A percentile compares a stretch with the other conserved stretches of the same genome.
Evolutionary conservation across 1,140 invertebrate species (phyloP).

Genomic region (Diabrotica undecimpunctata): DNA sequence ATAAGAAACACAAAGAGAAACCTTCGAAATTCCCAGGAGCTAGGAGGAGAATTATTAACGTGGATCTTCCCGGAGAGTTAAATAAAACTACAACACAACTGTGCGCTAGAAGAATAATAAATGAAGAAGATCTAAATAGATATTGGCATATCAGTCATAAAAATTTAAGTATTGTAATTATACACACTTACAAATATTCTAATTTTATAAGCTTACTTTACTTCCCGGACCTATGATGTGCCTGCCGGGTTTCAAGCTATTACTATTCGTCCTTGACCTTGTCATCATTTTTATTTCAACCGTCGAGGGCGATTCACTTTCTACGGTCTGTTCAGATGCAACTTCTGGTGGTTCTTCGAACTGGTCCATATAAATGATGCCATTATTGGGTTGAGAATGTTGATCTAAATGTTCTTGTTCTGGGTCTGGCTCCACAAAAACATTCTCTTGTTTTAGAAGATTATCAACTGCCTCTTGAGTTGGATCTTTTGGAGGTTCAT

Average conservation of each 20-base stretch:
- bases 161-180: too few relatives aligned
- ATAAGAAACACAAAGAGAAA: too few relatives aligned
- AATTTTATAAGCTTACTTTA: slow-evolving; percentile 6
- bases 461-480: slow-evolving; percentile 39
- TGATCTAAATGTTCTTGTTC: background rate
- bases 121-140: too few relatives aligned
- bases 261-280: slow-evolving; percentile 31
- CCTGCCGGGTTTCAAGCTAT: slow-evolving; percentile 38
- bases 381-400: slow-evolving; percentile 28
- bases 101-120: too few relatives aligned
- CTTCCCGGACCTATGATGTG: slow-evolving; percentile 43
- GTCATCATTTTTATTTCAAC: slow-evolving; percentile 26
- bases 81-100: too few relatives aligned
- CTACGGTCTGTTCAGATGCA: slow-evolving; percentile 35
- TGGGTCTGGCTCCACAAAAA: background rate
- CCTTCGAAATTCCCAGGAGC: too few relatives aligned
- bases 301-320: slow-evolving; percentile 29
- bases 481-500: slow-evolving; percentile 34
- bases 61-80: too few relatives aligned
- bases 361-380: slow-evolving; percentile 28
- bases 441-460: slow-evolving; percentile 33
- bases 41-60: too few relatives aligned
- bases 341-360: slow-evolving; percentile 35
- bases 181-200: too few relatives aligned
- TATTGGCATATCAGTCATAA: too few relatives aligned